Evolutionary conservation across 2,797 vertebrate genomes (phyloP).

Genomic region (Peromyscus aztecus): DNA sequence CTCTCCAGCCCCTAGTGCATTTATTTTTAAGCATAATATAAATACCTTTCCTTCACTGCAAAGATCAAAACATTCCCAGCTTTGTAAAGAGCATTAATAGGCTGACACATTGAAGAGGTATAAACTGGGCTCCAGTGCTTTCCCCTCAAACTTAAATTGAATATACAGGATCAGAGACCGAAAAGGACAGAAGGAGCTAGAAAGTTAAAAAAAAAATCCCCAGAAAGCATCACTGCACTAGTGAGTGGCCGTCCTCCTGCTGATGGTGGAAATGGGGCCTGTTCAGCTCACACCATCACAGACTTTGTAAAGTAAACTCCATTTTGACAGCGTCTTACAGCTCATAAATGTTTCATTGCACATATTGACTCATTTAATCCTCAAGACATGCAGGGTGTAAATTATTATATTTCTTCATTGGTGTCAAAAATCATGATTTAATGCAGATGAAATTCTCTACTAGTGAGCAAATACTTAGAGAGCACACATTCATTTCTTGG

Average conservation of each 20-base stretch:
- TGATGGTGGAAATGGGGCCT: background rate
- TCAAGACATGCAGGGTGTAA: conserved; percentile 1
- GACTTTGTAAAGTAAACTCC: background rate
- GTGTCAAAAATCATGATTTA: conserved; percentile 35
- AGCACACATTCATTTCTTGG: background rate
- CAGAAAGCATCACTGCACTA: background rate
- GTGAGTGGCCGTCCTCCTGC: background rate
- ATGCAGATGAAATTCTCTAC: background rate
- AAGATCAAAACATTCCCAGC: background rate
- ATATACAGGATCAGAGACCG: background rate
- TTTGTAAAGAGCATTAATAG: background rate
- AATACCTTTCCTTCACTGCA: background rate
- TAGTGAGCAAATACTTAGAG: conserved; percentile 38
- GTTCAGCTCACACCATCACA: background rate
- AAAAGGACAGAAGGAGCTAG: background rate
- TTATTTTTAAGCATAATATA: background rate
- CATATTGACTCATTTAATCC: conserved; percentile 13
- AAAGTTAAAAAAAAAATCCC: background rate
- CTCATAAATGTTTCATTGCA: conserved; percentile 9
- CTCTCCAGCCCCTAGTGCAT: background rate
- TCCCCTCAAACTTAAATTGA: background rate
- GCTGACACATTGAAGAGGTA: background rate
- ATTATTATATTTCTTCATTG: conserved; percentile 40
- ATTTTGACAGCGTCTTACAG: background rate
- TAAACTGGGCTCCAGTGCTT: background rate